phyloP scores from a whole-genome alignment of 2,888 invertebrate species.

The Agrenia bidenticulata region DNA sequence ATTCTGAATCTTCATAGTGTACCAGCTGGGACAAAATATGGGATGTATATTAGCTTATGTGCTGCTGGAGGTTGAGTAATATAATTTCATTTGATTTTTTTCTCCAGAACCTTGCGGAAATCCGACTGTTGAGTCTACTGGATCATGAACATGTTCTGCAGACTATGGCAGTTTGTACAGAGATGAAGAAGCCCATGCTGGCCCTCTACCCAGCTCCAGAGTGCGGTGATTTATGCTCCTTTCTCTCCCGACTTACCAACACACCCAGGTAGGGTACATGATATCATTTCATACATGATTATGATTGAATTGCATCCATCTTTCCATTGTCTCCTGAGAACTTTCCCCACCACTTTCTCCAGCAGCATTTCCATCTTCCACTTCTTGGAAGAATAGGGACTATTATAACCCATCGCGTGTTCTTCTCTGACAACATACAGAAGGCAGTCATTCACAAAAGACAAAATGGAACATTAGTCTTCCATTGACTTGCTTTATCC shows the following conservation, averaged over 20 bases:
- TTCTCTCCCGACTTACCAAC: slow-evolving; percentile 51
- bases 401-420: slow-evolving; percentile 12
- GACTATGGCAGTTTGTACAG: slow-evolving; percentile 48
- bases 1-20: no score
- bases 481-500: slow-evolving; percentile 14
- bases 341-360: slow-evolving; percentile 9
- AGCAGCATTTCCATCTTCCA: background rate
- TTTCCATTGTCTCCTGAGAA: slow-evolving; percentile 14
- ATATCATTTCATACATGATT: slow-evolving; percentile 2
- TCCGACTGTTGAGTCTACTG: slow-evolving; percentile 50
- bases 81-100: slow-evolving; percentile 19
- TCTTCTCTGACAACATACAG: slow-evolving; percentile 1
- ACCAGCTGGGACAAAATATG: no score
- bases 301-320: slow-evolving; percentile 21
- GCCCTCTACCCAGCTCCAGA: slow-evolving; percentile 51
- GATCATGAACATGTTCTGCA: slow-evolving; percentile 52
- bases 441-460: slow-evolving; percentile 16
- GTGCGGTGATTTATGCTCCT: slow-evolving; percentile 52
- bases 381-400: background rate
- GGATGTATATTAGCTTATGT: no score
- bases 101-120: slow-evolving; percentile 47
- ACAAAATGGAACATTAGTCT: slow-evolving; percentile 25
- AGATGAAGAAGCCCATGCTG: slow-evolving; percentile 49
- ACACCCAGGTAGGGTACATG: slow-evolving; percentile 47
- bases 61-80: background rate